Evolutionary conservation across 1,140 invertebrate genomes (phyloP).

Genomic region (Bactericera cockerelli): DNA sequence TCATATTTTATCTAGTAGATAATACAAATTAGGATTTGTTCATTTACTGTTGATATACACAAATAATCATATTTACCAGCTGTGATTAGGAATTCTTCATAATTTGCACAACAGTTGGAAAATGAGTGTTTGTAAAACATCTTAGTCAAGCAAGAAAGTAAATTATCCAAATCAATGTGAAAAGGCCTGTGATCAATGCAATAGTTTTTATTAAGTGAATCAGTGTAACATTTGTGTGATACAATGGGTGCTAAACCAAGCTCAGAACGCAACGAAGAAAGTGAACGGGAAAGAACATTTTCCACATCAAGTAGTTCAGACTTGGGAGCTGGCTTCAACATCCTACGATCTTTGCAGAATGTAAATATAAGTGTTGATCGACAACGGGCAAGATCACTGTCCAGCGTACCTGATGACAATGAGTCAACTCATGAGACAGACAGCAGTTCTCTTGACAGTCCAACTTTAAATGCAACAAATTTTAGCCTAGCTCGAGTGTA

Average conservation of each 20-base stretch:
- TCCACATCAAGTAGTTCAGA: slow-evolving; percentile 55
- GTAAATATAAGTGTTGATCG: slow-evolving; percentile 50
- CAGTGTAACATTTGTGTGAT: neutral
- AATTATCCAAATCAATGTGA: too few relatives aligned
- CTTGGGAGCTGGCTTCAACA: slow-evolving; percentile 44
- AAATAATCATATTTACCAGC: too few relatives aligned
- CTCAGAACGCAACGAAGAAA: slow-evolving; percentile 52
- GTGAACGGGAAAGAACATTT: slow-evolving; percentile 55
- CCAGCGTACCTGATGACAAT: slow-evolving; percentile 54
- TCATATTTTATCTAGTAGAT: too few relatives aligned
- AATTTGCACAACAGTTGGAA: too few relatives aligned
- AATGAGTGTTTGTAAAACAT: too few relatives aligned
- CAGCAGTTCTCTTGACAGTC: slow-evolving; percentile 34
- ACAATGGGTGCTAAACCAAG: slow-evolving; percentile 74
- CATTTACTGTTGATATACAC: too few relatives aligned
- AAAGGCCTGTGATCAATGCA: too few relatives aligned
- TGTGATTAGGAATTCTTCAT: too few relatives aligned
- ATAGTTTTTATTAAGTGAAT: too few relatives aligned
- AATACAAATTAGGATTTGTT: too few relatives aligned
- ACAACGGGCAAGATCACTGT: slow-evolving; percentile 62
- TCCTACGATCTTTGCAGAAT: slow-evolving; percentile 53
- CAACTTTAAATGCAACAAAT: slow-evolving; percentile 24
- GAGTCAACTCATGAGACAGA: slow-evolving; percentile 37
- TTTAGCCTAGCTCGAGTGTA: slow-evolving; percentile 53
- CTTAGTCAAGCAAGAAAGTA: too few relatives aligned